These are phyloP conservation scores for Drosophila tripunctata DNA, from an alignment of 2,888 invertebrate genomes.

Conservation along the genomic window DNA sequence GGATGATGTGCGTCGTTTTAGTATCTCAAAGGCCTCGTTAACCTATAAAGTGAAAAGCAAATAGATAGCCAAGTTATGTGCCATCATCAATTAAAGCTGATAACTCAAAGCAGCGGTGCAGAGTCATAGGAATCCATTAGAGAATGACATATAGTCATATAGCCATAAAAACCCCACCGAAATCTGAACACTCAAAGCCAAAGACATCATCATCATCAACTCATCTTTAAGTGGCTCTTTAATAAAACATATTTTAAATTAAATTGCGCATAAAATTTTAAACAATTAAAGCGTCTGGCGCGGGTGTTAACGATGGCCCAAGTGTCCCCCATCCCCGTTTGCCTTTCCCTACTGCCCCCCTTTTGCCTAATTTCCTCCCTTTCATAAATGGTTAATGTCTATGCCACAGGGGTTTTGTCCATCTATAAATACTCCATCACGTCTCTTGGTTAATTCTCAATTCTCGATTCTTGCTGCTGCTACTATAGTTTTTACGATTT, in stretches of 20 bases:
- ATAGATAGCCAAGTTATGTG: constrained; percentile 19
- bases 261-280: constrained; percentile 76
- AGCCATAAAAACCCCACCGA: constrained; percentile 52
- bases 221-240: constrained; percentile 69
- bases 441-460: constrained; percentile 2
- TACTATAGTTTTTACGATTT: constrained; percentile 60
- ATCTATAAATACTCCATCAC: constrained; percentile 62
- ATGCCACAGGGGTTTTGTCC: constrained; percentile 39
- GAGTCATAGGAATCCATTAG: constrained; percentile 71
- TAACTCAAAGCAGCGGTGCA: constrained; percentile 28
- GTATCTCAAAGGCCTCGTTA: constrained; percentile 98
- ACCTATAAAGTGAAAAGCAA: constrained; percentile 89
- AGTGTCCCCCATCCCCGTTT: constrained; percentile 11
- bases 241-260: constrained; percentile 78
- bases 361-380: not conserved
- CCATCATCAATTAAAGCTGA: constrained; percentile 53
- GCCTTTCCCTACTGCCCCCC: not conserved
- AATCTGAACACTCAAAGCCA: not conserved
- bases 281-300: constrained; percentile 69
- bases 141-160: no score
- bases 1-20: constrained; percentile 96
- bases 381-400: constrained; percentile 56
- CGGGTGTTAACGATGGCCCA: constrained; percentile 56
- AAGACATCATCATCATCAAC: constrained; percentile 20
- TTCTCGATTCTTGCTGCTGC: constrained; percentile 25